phyloP scores from a whole-genome alignment of 64 coral and sea anemone species.

The Dendronephthya gigantea region DNA sequence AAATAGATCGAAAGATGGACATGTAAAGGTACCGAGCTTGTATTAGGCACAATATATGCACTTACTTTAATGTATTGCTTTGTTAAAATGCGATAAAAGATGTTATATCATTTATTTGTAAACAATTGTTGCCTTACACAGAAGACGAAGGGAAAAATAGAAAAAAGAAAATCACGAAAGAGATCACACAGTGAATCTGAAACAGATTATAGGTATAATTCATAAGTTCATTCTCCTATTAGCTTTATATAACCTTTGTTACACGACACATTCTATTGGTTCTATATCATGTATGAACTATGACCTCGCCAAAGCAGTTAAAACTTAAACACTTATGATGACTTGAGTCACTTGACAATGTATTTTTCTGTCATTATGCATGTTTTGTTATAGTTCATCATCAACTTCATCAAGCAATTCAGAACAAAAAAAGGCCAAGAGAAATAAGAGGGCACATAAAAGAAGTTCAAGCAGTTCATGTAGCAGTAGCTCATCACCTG shows the following conservation, averaged over 20 bases:
- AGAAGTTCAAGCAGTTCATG: not conserved
- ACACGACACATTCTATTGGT: no score
- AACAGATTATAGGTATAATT: no score
- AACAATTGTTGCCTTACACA: not conserved
- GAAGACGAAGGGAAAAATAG: not conserved
- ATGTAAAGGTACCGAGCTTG: not conserved
- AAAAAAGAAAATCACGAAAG: conserved; percentile 1
- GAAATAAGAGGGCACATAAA: conserved; percentile 28
- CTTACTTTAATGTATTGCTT: no score
- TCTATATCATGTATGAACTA: no score
- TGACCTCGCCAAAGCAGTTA: not conserved
- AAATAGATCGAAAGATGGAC: not conserved
- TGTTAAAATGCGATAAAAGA: not conserved
- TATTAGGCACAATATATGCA: not conserved
- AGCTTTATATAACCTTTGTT: no score
- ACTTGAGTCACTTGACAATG: not conserved
- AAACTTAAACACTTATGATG: no score
- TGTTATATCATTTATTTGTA: not conserved
- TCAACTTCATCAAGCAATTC: not conserved
- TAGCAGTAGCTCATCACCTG: not conserved
- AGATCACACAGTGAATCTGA: not conserved
- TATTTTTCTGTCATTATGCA: not conserved
- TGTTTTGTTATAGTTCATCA: not conserved
- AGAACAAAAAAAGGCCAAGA: conserved; percentile 15
- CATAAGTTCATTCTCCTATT: no score